Evolutionary conservation across 1,140 invertebrate genomes (phyloP).

Genomic region (Neoseiulus cucumeris): DNA sequence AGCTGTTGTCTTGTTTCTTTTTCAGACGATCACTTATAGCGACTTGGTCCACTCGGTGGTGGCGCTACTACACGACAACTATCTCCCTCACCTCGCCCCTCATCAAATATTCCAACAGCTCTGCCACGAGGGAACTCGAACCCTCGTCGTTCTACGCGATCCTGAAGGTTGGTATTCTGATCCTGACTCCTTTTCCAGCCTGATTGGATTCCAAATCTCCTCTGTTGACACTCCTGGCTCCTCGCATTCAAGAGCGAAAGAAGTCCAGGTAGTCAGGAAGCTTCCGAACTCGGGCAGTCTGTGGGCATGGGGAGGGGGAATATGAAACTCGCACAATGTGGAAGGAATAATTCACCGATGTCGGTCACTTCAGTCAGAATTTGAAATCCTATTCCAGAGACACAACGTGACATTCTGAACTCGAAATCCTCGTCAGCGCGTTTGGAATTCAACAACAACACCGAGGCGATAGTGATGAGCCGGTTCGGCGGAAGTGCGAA

Average conservation of each 20-base stretch:
- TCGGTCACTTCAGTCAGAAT: no score
- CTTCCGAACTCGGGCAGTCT: no score
- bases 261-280: no score
- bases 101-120: constrained; percentile 7
- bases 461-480: not conserved
- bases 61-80: not conserved
- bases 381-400: not conserved
- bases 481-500: not conserved
- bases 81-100: not conserved
- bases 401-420: not conserved
- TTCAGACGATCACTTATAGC: not conserved
- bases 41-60: not conserved
- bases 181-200: not conserved
- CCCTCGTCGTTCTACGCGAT: not conserved
- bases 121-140: not conserved
- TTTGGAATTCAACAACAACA: not conserved
- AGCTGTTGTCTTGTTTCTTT: not conserved
- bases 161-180: not conserved
- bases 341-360: no score
- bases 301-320: no score
- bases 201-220: no score
- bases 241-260: no score
- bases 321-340: no score
- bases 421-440: not conserved
- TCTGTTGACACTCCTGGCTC: no score